Evolutionary conservation across 2,888 invertebrate genomes (phyloP).

Genomic region (Tenthredo mesomela): DNA sequence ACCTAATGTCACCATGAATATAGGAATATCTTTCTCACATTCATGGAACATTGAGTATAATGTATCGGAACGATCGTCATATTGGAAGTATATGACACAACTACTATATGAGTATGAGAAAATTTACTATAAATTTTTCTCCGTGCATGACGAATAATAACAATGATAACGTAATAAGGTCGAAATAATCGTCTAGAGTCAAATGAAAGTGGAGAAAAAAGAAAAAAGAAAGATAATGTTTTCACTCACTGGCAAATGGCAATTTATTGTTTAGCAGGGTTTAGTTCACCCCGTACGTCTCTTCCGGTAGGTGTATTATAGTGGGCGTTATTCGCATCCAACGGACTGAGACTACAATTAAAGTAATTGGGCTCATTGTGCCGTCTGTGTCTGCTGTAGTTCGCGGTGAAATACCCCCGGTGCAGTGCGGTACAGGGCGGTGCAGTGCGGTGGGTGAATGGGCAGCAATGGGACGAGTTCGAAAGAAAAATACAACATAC

Average conservation of each 20-base stretch:
- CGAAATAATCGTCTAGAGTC: neutral
- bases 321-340: constrained; percentile 71
- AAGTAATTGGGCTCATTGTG: constrained; percentile 75
- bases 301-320: constrained; percentile 61
- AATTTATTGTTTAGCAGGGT: constrained; percentile 10
- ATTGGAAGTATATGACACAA: no score
- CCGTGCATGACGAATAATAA: no score
- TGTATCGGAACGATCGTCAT: no score
- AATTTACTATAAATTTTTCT: no score
- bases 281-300: constrained; percentile 16
- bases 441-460: neutral
- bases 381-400: constrained; percentile 62
- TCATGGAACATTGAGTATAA: no score
- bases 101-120: no score
- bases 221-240: neutral
- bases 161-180: neutral
- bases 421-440: neutral
- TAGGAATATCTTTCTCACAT: no score
- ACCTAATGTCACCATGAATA: no score
- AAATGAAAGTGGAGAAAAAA: constrained; percentile 1
- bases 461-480: neutral
- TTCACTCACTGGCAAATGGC: constrained; percentile 8
- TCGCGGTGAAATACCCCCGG: constrained; percentile 34
- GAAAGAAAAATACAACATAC: constrained; percentile 13
- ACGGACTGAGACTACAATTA: constrained; percentile 70